Conservation (phyloP, 2,888 invertebrate genomes). For the Habroteleia sp. region DNA sequence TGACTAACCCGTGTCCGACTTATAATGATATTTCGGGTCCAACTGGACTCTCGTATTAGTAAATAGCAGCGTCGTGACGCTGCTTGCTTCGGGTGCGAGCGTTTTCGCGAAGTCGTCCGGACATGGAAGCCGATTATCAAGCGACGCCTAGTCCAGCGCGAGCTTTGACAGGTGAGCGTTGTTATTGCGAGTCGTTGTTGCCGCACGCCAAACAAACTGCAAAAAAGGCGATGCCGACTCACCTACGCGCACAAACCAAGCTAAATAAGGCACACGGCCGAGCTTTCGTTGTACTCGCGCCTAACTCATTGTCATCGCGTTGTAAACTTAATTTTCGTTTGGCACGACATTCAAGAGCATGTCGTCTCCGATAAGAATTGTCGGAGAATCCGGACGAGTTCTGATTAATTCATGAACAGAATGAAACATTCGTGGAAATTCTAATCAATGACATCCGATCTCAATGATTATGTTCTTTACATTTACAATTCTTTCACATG, state of each 20-base stretch:
- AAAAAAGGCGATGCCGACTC: constrained; percentile 26
- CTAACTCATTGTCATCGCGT: neutral
- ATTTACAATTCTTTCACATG: too few relatives aligned
- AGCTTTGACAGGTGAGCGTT: constrained; percentile 79
- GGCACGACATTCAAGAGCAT: neutral
- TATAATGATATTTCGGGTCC: constrained; percentile 20
- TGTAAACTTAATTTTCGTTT: neutral
- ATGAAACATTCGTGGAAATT: constrained; percentile 10
- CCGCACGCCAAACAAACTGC: constrained; percentile 16
- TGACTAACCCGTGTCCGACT: constrained; percentile 1
- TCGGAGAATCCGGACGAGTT: neutral
- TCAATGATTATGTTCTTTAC: too few relatives aligned
- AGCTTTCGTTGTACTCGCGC: neutral
- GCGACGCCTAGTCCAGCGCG: constrained; percentile 78
- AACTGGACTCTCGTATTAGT: constrained; percentile 2
- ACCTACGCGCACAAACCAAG: constrained; percentile 10
- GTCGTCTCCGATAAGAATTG: constrained; percentile 9
- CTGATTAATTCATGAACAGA: constrained; percentile 33
- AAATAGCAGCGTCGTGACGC: constrained; percentile 27
- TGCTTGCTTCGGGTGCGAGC: constrained; percentile 6
- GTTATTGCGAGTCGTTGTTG: constrained; percentile 15
- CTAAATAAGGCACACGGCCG: constrained; percentile 29
- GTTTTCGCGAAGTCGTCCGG: constrained; percentile 14
- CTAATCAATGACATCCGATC: constrained; percentile 18
- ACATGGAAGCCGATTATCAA: constrained; percentile 80